Conservation (phyloP, 2,888 invertebrate genomes). For the Eumacrocentrus americanus region DNA sequence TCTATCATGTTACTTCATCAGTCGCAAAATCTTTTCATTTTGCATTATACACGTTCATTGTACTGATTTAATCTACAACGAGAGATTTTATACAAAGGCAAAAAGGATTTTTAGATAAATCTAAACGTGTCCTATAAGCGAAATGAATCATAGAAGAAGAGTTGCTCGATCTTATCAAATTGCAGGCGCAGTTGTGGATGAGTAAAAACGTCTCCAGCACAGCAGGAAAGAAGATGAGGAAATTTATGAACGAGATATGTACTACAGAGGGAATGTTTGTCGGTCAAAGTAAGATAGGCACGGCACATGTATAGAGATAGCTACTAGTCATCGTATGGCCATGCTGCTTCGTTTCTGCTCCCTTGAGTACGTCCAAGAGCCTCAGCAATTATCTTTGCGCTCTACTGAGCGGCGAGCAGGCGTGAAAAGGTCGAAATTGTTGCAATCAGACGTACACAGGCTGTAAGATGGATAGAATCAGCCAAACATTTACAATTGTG, state of each 20-base stretch:
- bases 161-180: neutral
- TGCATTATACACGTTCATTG: too few relatives aligned
- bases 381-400: constrained; percentile 30
- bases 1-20: neutral
- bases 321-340: constrained; percentile 5
- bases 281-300: neutral
- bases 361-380: constrained; percentile 3
- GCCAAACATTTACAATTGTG: neutral
- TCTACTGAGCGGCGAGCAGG: constrained; percentile 24
- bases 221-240: neutral
- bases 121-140: neutral
- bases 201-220: neutral
- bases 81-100: neutral
- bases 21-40: neutral
- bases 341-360: constrained; percentile 6
- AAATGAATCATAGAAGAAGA: neutral
- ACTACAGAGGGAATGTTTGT: neutral
- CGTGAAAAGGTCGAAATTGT: constrained; percentile 34
- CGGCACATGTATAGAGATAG: neutral
- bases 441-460: constrained; percentile 24
- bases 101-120: neutral
- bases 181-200: neutral
- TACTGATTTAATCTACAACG: neutral
- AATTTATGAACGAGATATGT: neutral
- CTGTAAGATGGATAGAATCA: neutral